Evolutionary conservation across 2,888 invertebrate genomes (phyloP), one percentile per base, ranked within the genome.

Genomic region (Limnephilus lunatus): DNA sequence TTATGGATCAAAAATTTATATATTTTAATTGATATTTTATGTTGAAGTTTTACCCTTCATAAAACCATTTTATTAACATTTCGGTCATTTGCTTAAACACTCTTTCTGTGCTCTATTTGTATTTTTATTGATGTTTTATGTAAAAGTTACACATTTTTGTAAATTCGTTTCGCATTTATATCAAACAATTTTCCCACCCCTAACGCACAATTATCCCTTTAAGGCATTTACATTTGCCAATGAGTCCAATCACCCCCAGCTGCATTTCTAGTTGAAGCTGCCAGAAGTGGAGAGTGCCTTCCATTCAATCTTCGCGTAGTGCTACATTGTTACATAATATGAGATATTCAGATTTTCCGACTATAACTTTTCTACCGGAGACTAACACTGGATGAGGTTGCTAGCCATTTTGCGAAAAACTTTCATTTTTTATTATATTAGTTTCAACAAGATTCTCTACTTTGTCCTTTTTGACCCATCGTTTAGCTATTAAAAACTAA

Each of bases 321-420:
- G 44, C 44, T 31, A 32, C 30, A 81, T 30, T 32, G 31, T 14
- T 39, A 85, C 85, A 85, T 25, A 48, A 68, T 85, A 85, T 39
- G 85, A 85, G 85, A 85, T 85, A 14, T 87, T 53, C 53, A 87
- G 87, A 87, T 87, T 87, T 48, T 87, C 87, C 32, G 31, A 15
- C 53, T 68, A 48, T 68, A 53, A 30, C 53, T 87, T 87, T 53
- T 87, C 48, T 53, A 35, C 44, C 30, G 14, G 53, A 31, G 53
- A 48, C 31, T 14, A 87, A 87, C 3, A n/a, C 15, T 30, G 4
- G 31, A 31, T 1, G 53, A 68, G 32, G 39, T 39, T n/a, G 25
- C 14, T 39, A 39, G 25, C 44, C 44, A 85, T 85, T 85, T 85
- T 85, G n/a, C 39, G 15, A 31, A 82, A 81, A 81, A 30, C 81